These are phyloP conservation scores for Orgyia antiqua DNA, from an alignment of 2,888 invertebrate genomes.

Conservation along the genomic window DNA sequence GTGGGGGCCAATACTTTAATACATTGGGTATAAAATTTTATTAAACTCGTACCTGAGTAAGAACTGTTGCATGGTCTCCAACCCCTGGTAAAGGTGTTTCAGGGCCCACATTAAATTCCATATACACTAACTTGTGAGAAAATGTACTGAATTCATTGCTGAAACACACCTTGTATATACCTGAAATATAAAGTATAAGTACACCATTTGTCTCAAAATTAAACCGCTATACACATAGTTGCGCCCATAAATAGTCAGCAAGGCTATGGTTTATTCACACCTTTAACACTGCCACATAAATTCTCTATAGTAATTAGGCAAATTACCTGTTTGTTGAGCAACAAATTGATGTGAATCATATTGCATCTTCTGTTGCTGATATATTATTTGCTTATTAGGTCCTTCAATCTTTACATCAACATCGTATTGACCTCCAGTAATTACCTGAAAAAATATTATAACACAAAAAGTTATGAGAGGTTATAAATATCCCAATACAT, in stretches of 20 bases:
- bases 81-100: constrained; percentile 90
- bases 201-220: not conserved
- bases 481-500: constrained; percentile 6
- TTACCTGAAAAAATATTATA: constrained; percentile 83
- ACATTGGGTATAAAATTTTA: too few relatives aligned
- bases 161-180: constrained; percentile 94
- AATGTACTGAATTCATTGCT: constrained; percentile 99
- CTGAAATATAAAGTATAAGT: constrained; percentile 60
- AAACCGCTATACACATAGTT: not conserved
- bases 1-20: too few relatives aligned
- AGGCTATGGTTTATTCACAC: too few relatives aligned
- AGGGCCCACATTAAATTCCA: constrained; percentile 98
- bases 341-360: constrained; percentile 95
- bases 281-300: too few relatives aligned
- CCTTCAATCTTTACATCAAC: constrained; percentile 95
- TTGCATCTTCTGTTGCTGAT: constrained; percentile 95
- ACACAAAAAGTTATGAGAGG: constrained; percentile 3
- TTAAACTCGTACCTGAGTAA: constrained; percentile 90
- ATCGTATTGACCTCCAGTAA: constrained; percentile 99
- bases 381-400: constrained; percentile 92
- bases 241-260: not conserved
- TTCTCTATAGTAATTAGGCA: too few relatives aligned
- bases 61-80: constrained; percentile 92
- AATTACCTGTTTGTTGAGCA: constrained; percentile 79
- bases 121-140: constrained; percentile 98